phyloP scores from a whole-genome alignment of 1,140 invertebrate species.

The Drosophila truncata region DNA sequence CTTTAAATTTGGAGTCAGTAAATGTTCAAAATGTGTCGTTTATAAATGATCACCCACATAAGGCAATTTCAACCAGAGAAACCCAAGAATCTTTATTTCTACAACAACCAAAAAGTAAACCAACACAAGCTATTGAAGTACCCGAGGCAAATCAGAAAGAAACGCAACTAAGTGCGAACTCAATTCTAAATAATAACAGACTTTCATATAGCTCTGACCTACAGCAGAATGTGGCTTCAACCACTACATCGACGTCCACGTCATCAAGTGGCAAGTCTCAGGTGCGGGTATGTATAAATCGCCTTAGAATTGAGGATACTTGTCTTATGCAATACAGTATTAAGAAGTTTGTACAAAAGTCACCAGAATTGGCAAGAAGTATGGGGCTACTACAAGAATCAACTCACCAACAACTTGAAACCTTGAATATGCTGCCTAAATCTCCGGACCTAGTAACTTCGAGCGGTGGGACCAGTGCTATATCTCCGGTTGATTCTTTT shows the following conservation, averaged over 20 bases:
- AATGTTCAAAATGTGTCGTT: conserved; percentile 65
- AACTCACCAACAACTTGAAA: conserved; percentile 43
- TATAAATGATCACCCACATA: conserved; percentile 71
- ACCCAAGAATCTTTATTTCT: conserved; percentile 15
- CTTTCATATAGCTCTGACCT: conserved; percentile 33
- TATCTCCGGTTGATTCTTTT: conserved; percentile 67
- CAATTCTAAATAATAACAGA: conserved; percentile 14
- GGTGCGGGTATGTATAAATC: conserved; percentile 87
- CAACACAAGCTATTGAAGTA: conserved; percentile 1
- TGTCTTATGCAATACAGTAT: conserved; percentile 88
- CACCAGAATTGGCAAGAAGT: conserved; percentile 87
- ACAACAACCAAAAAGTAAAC: conserved; percentile 25
- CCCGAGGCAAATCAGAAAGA: conserved; percentile 12
- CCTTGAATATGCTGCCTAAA: conserved; percentile 36
- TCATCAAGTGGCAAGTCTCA: conserved; percentile 82
- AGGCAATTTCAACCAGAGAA: conserved; percentile 66
- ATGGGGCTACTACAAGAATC: conserved; percentile 85
- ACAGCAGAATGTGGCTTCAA: conserved; percentile 85
- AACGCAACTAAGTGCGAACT: conserved; percentile 14
- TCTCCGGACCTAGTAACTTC: conserved; percentile 18
- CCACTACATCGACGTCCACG: conserved; percentile 86
- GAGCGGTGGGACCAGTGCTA: conserved; percentile 6
- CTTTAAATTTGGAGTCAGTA: conserved; percentile 8
- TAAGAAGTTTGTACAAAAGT: conserved; percentile 88
- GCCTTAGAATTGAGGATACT: conserved; percentile 87